Base-by-base conservation (phyloP, 2,797 vertebrate species). In the Eremophila alpestris region DNA sequence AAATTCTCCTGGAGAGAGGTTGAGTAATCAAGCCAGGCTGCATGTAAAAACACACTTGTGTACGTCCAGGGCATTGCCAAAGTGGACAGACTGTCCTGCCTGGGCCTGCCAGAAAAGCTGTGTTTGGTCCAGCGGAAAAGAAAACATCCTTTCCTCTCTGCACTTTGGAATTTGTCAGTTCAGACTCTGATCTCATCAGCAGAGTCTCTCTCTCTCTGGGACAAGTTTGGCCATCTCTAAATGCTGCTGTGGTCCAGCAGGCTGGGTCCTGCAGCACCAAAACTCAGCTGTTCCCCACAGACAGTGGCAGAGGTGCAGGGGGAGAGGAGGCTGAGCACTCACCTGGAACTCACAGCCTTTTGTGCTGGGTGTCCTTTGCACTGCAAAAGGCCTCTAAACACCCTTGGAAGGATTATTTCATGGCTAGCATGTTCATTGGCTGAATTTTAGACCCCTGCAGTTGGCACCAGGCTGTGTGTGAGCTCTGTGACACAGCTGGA, bases 61-160 rank as follows among this genome's bases (percentile, higher is more conserved):
- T 96, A 91, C 52, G 8, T 97, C 94, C 97, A 96, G 70, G 76
- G 73, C 12, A 24, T 87, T 69, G 94, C 97, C 97, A 94, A 92
- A 97, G 89, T 94, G 97, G 97, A 97, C 98, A 97, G 89, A 88
- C 95, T 97, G 97, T 98, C 95, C 94, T 92, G 68, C 90, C 90
- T 27, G 60, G 80, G 91, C 79, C 93, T 70, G 76, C 97, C 97
- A 97, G 96, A 90, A 89, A 78, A 94, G 92, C 92, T 85, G 74
- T 96, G 93, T 95, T 96, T 83, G 97, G 97, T 97, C 97, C 97
- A 70, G 95, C 9, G 81, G 95, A 96, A 97, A 97, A 92, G 95
- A 97, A 98, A 97, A 97, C 97, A 97, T 91, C 94, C 96, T 95
- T 73, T 89, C 85, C 86, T 86, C 77, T 89, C 7, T 40, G 80